Evolutionary conservation across 2,888 invertebrate genomes (phyloP).

Genomic region (Hypomecis atomaria): DNA sequence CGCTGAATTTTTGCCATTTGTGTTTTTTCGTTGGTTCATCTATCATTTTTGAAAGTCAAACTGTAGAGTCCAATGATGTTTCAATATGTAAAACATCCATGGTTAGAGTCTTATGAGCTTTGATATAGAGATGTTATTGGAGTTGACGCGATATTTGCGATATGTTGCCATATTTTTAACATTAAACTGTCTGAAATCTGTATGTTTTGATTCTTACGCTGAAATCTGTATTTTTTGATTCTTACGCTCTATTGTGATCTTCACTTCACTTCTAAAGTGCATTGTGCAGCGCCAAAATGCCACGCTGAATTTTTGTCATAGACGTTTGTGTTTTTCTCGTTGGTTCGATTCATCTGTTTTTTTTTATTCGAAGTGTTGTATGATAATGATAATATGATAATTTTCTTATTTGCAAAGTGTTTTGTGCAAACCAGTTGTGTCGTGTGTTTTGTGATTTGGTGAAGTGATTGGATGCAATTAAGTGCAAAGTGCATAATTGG

Average conservation of each 20-base stretch:
- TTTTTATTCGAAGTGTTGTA: no score
- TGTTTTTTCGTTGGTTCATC: constrained; percentile 32
- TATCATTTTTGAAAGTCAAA: constrained; percentile 24
- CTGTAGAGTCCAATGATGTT: constrained; percentile 4
- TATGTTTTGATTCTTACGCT: no score
- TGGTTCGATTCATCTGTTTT: no score
- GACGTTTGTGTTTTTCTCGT: constrained; percentile 38
- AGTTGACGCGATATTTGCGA: not conserved
- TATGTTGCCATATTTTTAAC: constrained; percentile 27
- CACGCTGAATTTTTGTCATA: constrained; percentile 45
- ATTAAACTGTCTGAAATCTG: not conserved
- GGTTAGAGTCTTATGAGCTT: not conserved
- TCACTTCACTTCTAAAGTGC: constrained; percentile 68
- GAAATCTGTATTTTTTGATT: no score
- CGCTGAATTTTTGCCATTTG: constrained; percentile 45
- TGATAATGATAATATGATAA: no score
- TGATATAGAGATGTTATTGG: no score
- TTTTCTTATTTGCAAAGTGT: no score
- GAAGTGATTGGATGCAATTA: no score
- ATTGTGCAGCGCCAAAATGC: constrained; percentile 57
- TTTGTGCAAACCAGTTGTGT: no score
- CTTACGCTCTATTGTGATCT: constrained; percentile 65
- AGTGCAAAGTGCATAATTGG: no score
- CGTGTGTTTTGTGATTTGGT: no score
- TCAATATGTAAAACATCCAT: no score